phyloP scores from a whole-genome alignment of 2,113 vertebrate species.

The Tupaia chinensis region DNA sequence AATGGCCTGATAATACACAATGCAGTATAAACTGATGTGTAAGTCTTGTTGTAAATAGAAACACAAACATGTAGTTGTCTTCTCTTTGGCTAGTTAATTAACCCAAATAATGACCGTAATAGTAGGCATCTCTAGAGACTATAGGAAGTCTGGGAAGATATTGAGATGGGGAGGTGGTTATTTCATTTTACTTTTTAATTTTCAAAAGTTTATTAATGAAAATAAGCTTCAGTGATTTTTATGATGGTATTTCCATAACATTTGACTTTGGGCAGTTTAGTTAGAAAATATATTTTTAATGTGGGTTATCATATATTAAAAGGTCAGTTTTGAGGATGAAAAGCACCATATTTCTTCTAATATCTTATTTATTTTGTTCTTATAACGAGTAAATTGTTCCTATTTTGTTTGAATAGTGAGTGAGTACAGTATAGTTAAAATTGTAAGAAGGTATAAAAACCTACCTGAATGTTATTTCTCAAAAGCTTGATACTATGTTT shows the following conservation, averaged over 20 bases:
- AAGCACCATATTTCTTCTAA: background rate
- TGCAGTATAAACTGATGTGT: background rate
- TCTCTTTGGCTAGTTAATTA: background rate
- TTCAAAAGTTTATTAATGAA: background rate
- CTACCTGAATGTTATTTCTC: background rate
- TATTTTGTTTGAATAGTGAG: background rate
- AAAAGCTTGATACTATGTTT: background rate
- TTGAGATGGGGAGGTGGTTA: background rate
- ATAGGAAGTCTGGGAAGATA: background rate
- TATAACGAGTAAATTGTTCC: background rate
- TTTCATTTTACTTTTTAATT: background rate
- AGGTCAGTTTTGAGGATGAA: background rate
- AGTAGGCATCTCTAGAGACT: background rate
- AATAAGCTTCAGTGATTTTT: background rate
- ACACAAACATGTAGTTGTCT: background rate
- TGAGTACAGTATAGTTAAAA: background rate
- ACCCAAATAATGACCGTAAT: background rate
- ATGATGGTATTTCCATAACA: background rate
- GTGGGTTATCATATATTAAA: background rate
- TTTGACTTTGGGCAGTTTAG: background rate
- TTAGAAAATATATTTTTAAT: background rate
- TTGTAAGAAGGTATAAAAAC: background rate
- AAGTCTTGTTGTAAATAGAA: background rate
- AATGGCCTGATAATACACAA: background rate
- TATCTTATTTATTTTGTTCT: background rate